Evolutionary conservation across 2,113 vertebrate species (phyloP), one percentile per base, ranked within the genome.

Genomic region (Castor canadensis): DNA sequence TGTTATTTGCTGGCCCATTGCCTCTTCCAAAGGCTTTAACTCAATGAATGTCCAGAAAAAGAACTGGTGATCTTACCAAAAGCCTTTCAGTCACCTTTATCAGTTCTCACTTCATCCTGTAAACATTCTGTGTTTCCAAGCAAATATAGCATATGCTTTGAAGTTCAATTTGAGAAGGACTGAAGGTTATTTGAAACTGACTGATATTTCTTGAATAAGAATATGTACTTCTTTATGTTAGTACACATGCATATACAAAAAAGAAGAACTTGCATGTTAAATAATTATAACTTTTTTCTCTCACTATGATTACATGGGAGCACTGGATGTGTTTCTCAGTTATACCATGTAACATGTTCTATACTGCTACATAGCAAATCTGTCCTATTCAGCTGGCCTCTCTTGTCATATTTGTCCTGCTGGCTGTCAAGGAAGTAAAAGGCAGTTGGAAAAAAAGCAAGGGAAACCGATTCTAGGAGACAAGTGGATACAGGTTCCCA

Each of bases 251-350:
- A 58, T 64, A 69, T 20, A 69, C 45, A 92, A 69, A 69, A 75
- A 56, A n/a, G 19, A 93, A 60, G 52, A 87, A 5, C 6, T 71
- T 89, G 30, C 9, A 52, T 82, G 86, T 83, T 67, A 72, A 90
- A 89, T 86, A 91, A 89, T 81, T 93, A 87, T 76, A 69, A 77
- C 67, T 45, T 40, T n/a, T 66, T 87, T 69, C 64, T 67, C 24
- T 13, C 10, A n/a, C 15, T 58, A 43, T 45, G 19, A 82, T 72
- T 93, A 58, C n/a, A 56, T 76, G 38, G 26, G 69, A n/a, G 71
- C 26, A 75, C 2, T 60, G 28, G 22, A 16, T 79, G 6, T 83
- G 28, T 54, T 94, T 60, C 64, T 80, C 66, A 89, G 4, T 71
- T 95, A 92, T 87, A 92, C 28, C 81, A 12, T 35, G 30, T 52